Evolutionary conservation across 2,113 vertebrate genomes (phyloP).

Genomic region (Theristicus caerulescens): DNA sequence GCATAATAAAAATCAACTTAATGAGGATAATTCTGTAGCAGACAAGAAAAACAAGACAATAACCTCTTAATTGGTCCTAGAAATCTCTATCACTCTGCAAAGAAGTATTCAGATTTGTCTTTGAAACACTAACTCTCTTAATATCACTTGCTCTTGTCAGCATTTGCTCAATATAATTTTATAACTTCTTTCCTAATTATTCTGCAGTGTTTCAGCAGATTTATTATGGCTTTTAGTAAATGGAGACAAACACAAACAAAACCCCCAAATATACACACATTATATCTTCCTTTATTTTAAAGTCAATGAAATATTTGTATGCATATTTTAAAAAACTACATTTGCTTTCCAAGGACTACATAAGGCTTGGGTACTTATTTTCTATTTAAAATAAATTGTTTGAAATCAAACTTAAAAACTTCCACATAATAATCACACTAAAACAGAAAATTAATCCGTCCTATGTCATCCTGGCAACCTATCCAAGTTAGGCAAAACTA

Average conservation of each 20-base stretch:
- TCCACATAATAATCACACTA: neutral
- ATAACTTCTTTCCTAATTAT: neutral
- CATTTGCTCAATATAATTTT: neutral
- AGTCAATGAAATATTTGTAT: neutral
- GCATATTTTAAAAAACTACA: neutral
- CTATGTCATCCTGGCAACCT: neutral
- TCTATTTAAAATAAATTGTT: neutral
- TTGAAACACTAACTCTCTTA: neutral
- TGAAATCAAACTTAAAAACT: neutral
- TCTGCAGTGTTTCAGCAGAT: neutral
- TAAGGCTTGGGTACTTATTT: neutral
- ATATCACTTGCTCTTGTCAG: neutral
- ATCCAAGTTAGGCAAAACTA: neutral
- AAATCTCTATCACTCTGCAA: neutral
- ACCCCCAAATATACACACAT: rapidly evolving
- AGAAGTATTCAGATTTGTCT: neutral
- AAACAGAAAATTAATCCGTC: neutral
- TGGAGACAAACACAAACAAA: neutral
- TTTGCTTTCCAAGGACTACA: neutral
- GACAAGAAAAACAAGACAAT: neutral
- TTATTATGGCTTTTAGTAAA: neutral
- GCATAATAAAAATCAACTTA: neutral
- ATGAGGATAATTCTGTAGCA: neutral
- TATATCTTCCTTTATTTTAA: neutral
- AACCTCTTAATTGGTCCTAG: neutral